A percentile compares a stretch with the other conserved stretches of the same genome.
These are phyloP conservation scores for Acutogordius australiensis DNA, from an alignment of 2,888 invertebrate genomes.

Conservation along the genomic window DNA sequence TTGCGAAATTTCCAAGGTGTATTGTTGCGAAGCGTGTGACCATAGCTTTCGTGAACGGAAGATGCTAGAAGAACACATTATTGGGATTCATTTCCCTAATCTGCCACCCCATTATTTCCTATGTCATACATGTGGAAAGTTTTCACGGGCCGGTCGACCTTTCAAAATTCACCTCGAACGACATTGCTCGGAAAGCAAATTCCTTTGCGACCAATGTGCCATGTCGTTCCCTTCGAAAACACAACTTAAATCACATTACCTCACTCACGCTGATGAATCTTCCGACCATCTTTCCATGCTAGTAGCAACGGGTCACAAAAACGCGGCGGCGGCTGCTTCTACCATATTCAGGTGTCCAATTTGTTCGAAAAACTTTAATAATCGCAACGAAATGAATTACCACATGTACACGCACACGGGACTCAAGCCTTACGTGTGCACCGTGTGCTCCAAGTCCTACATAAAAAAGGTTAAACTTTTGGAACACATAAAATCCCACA, in stretches of 20 bases:
- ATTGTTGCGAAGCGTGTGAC: not conserved
- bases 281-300: not conserved
- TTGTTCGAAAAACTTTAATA: not conserved
- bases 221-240: not conserved
- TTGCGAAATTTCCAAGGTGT: not conserved
- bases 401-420: not conserved
- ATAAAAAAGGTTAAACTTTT: not conserved
- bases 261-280: not conserved
- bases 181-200: not conserved
- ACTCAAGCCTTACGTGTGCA: constrained; percentile 1
- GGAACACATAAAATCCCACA: not conserved
- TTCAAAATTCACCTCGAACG: constrained; percentile 6
- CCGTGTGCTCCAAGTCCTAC: constrained; percentile 3
- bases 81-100: not conserved
- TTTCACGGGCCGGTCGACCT: constrained; percentile 1
- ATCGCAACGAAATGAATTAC: not conserved
- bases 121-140: not conserved
- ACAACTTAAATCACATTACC: constrained; percentile 7
- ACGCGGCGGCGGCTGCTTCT: too few species aligned
- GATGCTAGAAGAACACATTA: constrained; percentile 5
- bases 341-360: not conserved
- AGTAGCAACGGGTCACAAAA: too few species aligned
- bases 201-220: constrained; percentile 1
- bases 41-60: not conserved
- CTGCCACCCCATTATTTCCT: not conserved